Conservation (phyloP, 2,113 vertebrate genomes). For the Mus musculus region DNA sequence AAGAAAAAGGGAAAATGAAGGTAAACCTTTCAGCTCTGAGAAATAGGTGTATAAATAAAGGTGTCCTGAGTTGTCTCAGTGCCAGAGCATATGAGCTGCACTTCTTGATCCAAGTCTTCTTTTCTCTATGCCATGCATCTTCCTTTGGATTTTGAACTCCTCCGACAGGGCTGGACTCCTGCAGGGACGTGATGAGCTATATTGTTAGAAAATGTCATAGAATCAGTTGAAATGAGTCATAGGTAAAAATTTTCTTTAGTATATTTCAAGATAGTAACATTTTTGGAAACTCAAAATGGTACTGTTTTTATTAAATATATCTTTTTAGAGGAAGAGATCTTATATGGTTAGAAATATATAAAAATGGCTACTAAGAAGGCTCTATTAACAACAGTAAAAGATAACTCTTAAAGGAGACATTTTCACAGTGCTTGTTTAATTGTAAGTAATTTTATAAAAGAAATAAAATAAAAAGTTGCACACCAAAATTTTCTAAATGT, state of each 20-base stretch:
- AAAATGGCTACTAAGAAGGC: neutral
- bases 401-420: neutral
- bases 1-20: too few species aligned
- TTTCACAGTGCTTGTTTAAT: neutral
- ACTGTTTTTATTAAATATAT: neutral
- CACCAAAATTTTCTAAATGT: neutral
- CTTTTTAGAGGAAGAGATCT: slow-evolving; percentile 15
- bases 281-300: slow-evolving; percentile 13
- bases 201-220: neutral
- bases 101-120: too few species aligned
- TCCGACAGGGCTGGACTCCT: too few species aligned
- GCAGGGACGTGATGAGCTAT: neutral
- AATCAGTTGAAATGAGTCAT: neutral
- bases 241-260: neutral
- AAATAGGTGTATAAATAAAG: too few species aligned
- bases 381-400: neutral
- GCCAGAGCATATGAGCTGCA: too few species aligned
- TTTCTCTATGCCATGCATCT: too few species aligned
- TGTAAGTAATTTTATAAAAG: slow-evolving; percentile 41
- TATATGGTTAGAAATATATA: neutral
- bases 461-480: slow-evolving; percentile 46
- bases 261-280: neutral
- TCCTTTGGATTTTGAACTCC: too few species aligned
- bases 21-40: too few species aligned
- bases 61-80: too few species aligned